Evolutionary conservation across 2,888 invertebrate genomes (phyloP), one percentile per base, ranked within the genome.

Genomic region (Meloe dianella): DNA sequence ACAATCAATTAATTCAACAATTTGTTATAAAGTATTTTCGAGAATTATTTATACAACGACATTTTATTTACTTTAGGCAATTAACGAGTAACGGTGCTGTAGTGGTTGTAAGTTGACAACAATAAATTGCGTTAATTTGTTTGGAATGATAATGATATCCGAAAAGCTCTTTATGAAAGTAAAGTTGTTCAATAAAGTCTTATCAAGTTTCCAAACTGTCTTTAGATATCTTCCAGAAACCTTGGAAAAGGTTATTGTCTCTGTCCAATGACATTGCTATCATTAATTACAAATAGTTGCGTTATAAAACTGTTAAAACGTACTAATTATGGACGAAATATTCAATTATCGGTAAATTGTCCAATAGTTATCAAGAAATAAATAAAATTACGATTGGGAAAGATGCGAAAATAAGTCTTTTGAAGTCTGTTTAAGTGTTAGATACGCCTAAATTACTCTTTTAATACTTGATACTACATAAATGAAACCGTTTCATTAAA

Each of bases 121-220:
- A 24, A 62, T 47, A 60, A 62, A 66, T 69, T 60, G 64, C 57
- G 57, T 59, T 60, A 47, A 57, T 57, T 62, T 60, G 59, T 59
- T 58, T 30, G 64, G 58, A 64, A 64, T 64, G 64, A 61, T 61
- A 69, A 64, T 69, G 66, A 58, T 58, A 67, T 66, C 64, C 56
- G 32, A 59, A 62, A 62, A 70, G 61, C 73, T 67, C 68, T 62
- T 64, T 69, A 69, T 70, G 65, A 73, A 70, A 69, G 71, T 67
- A 71, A 72, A 73, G 71, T 72, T 72, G 70, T 71, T 71, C 68
- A 64, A 71, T 66, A 70, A 71, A 70, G 72, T 71, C 74, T 74
- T 74, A 74, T 74, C 71, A 67, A 70, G 73, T 71, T 73, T 70
- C 71, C 70, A 66, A n/a, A 69, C 67, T 71, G 71, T 71, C 70